These are phyloP conservation scores for Delia radicum DNA, from an alignment of 1,140 invertebrate genomes.

Conservation along the genomic window DNA sequence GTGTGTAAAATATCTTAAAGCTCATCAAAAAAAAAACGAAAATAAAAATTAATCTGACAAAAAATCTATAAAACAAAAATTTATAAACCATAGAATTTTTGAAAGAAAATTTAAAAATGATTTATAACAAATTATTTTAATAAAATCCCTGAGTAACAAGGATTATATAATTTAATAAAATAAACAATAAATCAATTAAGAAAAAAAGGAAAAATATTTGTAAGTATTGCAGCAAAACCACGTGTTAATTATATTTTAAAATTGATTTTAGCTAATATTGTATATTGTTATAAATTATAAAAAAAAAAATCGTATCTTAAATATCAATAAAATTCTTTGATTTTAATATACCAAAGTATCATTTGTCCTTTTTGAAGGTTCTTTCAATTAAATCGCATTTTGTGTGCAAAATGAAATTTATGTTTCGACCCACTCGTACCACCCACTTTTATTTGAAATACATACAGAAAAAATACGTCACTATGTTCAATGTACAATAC, in stretches of 20 bases:
- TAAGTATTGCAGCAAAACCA: not conserved
- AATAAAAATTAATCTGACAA: too few species aligned
- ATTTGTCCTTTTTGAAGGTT: slow-evolving; percentile 4
- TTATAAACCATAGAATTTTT: too few species aligned
- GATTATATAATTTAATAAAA: not conserved
- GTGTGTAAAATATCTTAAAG: not conserved
- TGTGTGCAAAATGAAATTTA: not conserved
- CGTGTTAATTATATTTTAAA: not conserved
- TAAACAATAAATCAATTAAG: not conserved
- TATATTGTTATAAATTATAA: not conserved
- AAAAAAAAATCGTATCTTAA: not conserved
- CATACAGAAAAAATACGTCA: not conserved
- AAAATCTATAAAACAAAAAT: not conserved
- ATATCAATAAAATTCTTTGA: not conserved
- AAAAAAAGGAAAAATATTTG: not conserved
- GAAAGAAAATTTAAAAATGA: not conserved
- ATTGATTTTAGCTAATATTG: not conserved
- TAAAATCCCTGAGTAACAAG: not conserved
- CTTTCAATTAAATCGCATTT: not conserved
- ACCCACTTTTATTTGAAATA: not conserved
- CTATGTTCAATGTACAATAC: not conserved
- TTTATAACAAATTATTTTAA: not conserved
- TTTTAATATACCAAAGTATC: not conserved
- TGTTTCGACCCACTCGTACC: not conserved
- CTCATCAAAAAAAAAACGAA: not conserved